Percentiles rank a stretch among this genome's conserved stretches.
These are phyloP conservation scores for Hyaena hyaena DNA, from an alignment of 2,113 vertebrate species.

Conservation along the genomic window DNA sequence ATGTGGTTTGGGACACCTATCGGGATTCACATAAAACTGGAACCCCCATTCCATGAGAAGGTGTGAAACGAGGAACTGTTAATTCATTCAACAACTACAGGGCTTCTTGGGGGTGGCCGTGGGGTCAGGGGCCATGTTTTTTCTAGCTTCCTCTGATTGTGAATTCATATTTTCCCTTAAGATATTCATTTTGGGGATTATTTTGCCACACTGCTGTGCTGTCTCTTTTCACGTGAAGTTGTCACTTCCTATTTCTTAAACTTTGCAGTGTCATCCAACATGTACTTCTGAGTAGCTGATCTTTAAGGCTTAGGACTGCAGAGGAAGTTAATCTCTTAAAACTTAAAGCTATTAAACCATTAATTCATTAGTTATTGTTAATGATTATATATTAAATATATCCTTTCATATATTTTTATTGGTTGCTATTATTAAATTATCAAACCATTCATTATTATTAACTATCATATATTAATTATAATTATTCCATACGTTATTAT, in stretches of 20 bases:
- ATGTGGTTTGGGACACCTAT: background rate
- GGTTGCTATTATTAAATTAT: too few species aligned
- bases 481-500: background rate
- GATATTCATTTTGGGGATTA: background rate
- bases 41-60: background rate
- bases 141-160: background rate
- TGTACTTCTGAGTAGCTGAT: background rate
- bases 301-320: background rate
- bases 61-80: background rate
- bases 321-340: conserved; percentile 3
- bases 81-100: background rate
- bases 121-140: background rate
- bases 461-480: background rate
- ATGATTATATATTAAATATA: too few species aligned
- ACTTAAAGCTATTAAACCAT: background rate
- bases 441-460: too few species aligned
- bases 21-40: conserved; percentile 1
- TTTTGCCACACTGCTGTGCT: background rate
- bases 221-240: background rate
- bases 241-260: background rate
- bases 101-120: background rate
- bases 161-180: background rate
- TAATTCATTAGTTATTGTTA: too few species aligned
- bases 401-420: too few species aligned
- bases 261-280: background rate